phyloP scores from a whole-genome alignment of 2,113 vertebrate species.

The Lepus europaeus region DNA sequence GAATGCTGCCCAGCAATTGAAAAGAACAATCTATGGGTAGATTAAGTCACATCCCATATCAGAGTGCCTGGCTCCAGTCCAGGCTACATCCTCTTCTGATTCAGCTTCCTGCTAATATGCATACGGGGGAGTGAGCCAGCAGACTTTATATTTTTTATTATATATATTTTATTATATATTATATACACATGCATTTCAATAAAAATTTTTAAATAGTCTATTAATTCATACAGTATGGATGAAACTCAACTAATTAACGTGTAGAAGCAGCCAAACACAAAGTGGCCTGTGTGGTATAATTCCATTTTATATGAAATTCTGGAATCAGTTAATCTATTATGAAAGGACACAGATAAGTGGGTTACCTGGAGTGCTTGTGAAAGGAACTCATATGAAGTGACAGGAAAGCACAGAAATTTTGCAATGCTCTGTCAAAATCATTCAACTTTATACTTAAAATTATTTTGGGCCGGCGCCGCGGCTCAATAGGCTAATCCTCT shows the following conservation, averaged over 20 bases:
- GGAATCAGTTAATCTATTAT: constrained; percentile 6
- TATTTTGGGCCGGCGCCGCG: neutral
- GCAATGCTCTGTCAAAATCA: neutral
- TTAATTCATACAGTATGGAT: neutral
- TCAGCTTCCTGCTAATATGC: too few relatives aligned
- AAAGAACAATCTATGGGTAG: neutral
- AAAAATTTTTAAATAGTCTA: neutral
- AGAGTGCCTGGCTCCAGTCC: too few relatives aligned
- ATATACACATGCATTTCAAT: too few relatives aligned
- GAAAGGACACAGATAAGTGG: neutral
- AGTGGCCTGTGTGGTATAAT: neutral
- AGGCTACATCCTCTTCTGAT: too few relatives aligned
- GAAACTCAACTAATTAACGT: constrained; percentile 18
- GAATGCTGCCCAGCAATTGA: neutral
- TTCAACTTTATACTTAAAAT: constrained; percentile 31
- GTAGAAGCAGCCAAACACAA: neutral
- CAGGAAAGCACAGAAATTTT: too few relatives aligned
- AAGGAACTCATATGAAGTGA: neutral
- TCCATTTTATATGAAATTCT: constrained; percentile 39
- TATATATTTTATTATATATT: too few relatives aligned
- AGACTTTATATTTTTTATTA: too few relatives aligned
- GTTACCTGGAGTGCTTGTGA: neutral
- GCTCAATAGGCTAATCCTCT: too few relatives aligned
- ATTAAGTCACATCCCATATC: too few relatives aligned
- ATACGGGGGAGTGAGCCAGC: too few relatives aligned